phyloP scores from a whole-genome alignment of 2,113 vertebrate species.

The Zootoca vivipara region DNA sequence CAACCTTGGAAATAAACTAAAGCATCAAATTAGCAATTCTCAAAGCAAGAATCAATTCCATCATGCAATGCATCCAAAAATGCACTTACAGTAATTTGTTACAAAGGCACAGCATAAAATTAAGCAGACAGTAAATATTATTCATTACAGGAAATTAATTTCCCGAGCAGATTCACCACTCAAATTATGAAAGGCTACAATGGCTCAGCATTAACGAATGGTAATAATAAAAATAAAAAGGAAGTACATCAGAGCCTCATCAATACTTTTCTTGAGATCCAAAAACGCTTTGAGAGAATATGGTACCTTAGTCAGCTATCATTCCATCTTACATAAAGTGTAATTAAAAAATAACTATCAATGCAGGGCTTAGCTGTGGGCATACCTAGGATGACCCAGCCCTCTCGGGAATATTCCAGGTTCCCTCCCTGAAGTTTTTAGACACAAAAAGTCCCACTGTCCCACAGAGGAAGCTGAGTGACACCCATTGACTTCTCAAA shows the following conservation, averaged over 20 bases:
- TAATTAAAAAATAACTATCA: constrained; percentile 12
- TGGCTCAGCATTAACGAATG: constrained; percentile 39
- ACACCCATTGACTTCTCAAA: not conserved
- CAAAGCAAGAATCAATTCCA: constrained; percentile 73
- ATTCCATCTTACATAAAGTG: constrained; percentile 39
- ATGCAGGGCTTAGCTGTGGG: not conserved
- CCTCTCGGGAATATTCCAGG: not conserved
- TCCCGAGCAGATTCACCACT: constrained; percentile 46
- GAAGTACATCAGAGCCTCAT: constrained; percentile 42
- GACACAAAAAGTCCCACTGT: not conserved
- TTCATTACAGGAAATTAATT: constrained; percentile 65
- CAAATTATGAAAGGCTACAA: constrained; percentile 15
- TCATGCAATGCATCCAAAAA: constrained; percentile 69
- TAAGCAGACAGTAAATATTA: constrained; percentile 49
- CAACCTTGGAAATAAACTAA: constrained; percentile 58
- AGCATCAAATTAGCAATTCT: constrained; percentile 56
- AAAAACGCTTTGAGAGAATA: constrained; percentile 34
- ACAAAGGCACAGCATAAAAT: constrained; percentile 49
- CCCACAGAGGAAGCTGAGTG: not conserved
- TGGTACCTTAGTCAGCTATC: constrained; percentile 23
- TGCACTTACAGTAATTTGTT: constrained; percentile 76
- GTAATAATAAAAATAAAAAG: constrained; percentile 56
- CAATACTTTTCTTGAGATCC: not conserved
- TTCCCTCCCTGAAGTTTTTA: not conserved
- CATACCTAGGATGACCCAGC: rapidly evolving